Conservation (phyloP, 2,888 invertebrate genomes). For the Alloscopus bannaensis region DNA sequence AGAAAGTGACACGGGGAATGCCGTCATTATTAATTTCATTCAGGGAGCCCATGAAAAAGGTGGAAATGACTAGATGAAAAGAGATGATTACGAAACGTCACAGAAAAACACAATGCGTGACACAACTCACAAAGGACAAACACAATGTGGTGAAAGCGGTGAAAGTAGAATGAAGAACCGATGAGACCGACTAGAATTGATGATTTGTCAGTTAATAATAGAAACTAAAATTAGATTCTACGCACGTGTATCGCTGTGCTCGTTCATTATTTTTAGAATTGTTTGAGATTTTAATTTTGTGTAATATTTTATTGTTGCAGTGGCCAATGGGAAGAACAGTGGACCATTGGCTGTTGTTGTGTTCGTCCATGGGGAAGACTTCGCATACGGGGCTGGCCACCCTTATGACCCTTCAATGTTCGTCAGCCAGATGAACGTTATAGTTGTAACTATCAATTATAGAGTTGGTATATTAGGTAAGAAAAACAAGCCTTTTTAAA, state of each 20-base stretch:
- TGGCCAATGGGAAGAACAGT: conserved; percentile 67
- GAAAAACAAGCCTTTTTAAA: conserved; percentile 69
- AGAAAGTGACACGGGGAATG: conserved; percentile 15
- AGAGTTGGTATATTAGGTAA: conserved; percentile 91
- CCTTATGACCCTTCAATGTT: conserved; percentile 97
- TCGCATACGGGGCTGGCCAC: conserved; percentile 95
- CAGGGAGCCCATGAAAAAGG: too few species aligned
- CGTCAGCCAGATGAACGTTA: conserved; percentile 92
- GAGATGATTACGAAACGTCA: too few species aligned
- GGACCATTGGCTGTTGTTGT: conserved; percentile 82
- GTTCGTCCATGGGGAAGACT: conserved; percentile 88
- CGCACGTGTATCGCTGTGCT: too few species aligned
- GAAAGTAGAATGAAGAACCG: too few species aligned
- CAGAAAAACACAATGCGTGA: too few species aligned
- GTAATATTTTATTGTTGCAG: conserved; percentile 55
- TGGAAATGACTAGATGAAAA: too few species aligned
- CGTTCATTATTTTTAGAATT: neutral
- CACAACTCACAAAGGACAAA: too few species aligned
- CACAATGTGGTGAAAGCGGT: too few species aligned
- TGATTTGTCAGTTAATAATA: neutral
- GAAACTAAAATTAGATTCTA: too few species aligned
- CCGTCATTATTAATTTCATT: conserved; percentile 13
- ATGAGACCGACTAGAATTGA: neutral
- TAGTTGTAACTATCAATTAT: conserved; percentile 98
- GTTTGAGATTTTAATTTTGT: too few species aligned